Conservation (phyloP, 2,113 vertebrate genomes). For the Progne subis region DNA sequence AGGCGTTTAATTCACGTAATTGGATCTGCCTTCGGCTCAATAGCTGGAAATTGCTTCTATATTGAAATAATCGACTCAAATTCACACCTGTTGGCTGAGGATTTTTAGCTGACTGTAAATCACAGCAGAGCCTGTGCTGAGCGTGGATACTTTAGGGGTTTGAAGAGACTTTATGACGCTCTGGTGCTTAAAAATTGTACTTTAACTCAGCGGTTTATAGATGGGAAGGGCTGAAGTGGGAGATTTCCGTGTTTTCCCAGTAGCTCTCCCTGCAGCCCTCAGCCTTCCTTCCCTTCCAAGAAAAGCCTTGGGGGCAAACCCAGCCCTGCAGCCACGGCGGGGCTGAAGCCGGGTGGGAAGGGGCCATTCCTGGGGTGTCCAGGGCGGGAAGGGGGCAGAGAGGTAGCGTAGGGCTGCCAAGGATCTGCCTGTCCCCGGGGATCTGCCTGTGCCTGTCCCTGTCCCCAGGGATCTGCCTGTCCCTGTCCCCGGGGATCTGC, state of each 20-base stretch:
- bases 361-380: neutral
- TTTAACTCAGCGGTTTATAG: neutral
- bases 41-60: neutral
- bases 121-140: neutral
- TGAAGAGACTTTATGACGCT: fast-evolving
- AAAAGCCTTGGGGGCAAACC: fast-evolving
- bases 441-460: too few species aligned
- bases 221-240: fast-evolving
- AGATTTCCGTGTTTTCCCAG: neutral
- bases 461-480: too few species aligned
- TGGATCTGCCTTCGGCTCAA: neutral
- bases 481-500: too few species aligned
- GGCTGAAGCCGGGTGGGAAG: neutral
- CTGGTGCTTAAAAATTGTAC: neutral
- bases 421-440: too few species aligned
- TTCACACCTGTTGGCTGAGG: neutral
- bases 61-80: neutral
- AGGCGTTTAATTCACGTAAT: neutral
- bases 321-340: neutral
- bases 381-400: neutral
- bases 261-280: neutral
- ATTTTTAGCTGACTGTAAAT: neutral
- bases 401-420: neutral
- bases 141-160: fast-evolving
- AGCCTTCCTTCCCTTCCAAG: neutral